Evolutionary conservation across 2,113 vertebrate species (phyloP).

Genomic region (Zapornia atra): DNA sequence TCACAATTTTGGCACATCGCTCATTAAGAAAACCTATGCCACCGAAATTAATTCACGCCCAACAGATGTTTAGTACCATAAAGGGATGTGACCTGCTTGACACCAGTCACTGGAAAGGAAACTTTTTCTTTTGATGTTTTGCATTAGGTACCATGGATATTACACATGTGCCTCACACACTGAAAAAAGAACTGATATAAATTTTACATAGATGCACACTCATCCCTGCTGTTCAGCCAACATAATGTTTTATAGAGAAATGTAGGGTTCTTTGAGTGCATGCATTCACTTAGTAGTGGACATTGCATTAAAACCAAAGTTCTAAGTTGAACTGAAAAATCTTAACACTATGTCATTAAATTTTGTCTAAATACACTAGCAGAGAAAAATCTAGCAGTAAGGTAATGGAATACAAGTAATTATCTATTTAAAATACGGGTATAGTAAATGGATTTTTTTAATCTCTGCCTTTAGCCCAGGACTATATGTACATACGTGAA

Average conservation of each 20-base stretch:
- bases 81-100: slow-evolving; percentile 5
- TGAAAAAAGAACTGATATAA: neutral
- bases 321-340: neutral
- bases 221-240: neutral
- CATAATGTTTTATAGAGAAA: neutral
- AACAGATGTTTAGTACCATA: slow-evolving; percentile 17
- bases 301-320: neutral
- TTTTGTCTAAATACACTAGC: neutral
- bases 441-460: neutral
- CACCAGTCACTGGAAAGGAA: neutral
- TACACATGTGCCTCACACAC: neutral
- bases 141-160: neutral
- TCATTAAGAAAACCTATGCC: slow-evolving; percentile 8
- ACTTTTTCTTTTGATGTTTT: slow-evolving; percentile 38
- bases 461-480: neutral
- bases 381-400: neutral
- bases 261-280: neutral
- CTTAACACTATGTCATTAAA: neutral
- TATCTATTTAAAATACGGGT: neutral
- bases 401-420: neutral
- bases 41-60: neutral
- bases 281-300: neutral
- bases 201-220: neutral
- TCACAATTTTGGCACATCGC: neutral
- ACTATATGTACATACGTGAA: neutral